phyloP scores from a whole-genome alignment of 2,797 vertebrate genomes.

The Hippoglossus hippoglossus region DNA sequence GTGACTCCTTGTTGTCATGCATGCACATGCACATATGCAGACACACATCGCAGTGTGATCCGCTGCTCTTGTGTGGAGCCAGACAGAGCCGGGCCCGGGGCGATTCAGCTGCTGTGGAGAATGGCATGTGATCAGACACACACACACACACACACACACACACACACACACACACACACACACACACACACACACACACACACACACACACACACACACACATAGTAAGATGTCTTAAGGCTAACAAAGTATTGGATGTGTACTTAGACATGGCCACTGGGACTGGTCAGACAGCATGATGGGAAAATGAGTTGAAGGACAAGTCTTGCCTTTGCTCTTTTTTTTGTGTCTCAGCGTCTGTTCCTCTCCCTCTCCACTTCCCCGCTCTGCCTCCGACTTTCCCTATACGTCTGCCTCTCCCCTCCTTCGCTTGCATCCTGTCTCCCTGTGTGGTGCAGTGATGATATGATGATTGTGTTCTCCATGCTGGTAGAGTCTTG shows the following conservation, averaged over 20 bases:
- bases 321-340: conserved; percentile 18
- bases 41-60: conserved; percentile 52
- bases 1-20: conserved; percentile 50
- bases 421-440: conserved; percentile 31
- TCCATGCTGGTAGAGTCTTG: conserved; percentile 56
- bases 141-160: conserved; percentile 27
- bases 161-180: conserved; percentile 23
- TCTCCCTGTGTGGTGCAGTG: conserved; percentile 48
- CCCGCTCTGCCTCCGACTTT: conserved; percentile 10
- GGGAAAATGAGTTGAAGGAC: conserved; percentile 46
- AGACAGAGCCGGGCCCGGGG: conserved; percentile 51
- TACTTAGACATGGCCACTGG: conserved; percentile 21
- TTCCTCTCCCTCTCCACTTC: conserved; percentile 15
- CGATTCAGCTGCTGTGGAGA: conserved; percentile 42
- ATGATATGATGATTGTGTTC: conserved; percentile 60
- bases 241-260: conserved; percentile 42
- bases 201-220: too few species aligned
- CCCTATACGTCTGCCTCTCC: conserved; percentile 14
- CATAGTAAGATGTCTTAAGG: conserved; percentile 55
- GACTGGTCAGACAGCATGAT: conserved; percentile 45
- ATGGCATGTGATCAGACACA: conserved; percentile 60
- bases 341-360: conserved; percentile 22
- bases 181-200: conserved; percentile 31
- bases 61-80: conserved; percentile 42
- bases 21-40: conserved; percentile 34